Evolutionary conservation across 1,140 invertebrate genomes (phyloP).

Genomic region (Penaeus chinensis): DNA sequence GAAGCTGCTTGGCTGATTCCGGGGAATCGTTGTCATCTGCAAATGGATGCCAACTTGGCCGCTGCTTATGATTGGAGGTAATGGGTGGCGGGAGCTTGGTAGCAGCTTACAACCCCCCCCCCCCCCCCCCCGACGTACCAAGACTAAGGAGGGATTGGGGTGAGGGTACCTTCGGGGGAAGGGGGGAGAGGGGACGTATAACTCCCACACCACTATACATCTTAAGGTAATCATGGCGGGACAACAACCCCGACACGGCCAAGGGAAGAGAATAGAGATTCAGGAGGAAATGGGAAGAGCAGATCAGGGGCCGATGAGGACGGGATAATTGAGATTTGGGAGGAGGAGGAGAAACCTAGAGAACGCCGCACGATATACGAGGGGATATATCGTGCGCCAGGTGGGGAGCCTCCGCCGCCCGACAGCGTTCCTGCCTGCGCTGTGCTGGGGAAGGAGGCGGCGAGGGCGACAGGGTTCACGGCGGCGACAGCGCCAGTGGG

Average conservation of each 20-base stretch:
- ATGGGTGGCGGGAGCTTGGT: conserved; percentile 12
- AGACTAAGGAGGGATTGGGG: not conserved
- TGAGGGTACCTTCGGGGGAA: not conserved
- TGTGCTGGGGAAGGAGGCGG: not conserved
- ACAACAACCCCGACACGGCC: no score
- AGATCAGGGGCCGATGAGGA: conserved; percentile 16
- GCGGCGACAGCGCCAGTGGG: not conserved
- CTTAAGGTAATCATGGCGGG: no score
- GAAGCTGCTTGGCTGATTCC: conserved; percentile 6
- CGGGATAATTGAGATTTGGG: conserved; percentile 36
- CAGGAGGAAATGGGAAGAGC: not conserved
- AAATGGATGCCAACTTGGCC: conserved; percentile 44
- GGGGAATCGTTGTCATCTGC: conserved; percentile 43
- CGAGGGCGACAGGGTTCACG: not conserved
- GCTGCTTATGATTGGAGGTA: conserved; percentile 46
- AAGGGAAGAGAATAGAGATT: not conserved
- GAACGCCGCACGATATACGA: conserved; percentile 22
- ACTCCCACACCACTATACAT: no score
- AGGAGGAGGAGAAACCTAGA: conserved; percentile 32
- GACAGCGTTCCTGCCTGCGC: no score
- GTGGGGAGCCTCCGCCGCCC: no score
- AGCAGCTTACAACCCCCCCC: not conserved
- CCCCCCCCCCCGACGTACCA: not conserved
- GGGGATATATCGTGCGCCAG: conserved; percentile 20
- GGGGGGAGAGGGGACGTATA: not conserved